Percentiles rank a stretch among this genome's conserved stretches.
phyloP scores from a whole-genome alignment of 2,888 invertebrate species.

The Serrognathus titanus region DNA sequence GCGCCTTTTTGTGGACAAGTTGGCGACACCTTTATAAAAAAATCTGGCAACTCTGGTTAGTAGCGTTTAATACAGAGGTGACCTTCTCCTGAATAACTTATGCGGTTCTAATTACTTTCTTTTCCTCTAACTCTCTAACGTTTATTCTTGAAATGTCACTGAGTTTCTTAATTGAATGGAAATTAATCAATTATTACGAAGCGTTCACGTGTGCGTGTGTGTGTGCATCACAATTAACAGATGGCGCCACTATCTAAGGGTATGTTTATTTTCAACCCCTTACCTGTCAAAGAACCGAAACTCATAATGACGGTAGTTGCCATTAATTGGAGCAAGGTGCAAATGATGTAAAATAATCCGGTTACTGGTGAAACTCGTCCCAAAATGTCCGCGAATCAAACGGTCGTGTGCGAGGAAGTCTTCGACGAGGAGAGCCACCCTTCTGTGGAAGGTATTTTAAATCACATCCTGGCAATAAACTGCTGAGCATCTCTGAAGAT shows the following conservation, averaged over 20 bases:
- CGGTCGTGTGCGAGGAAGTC: conserved; percentile 74
- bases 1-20: no score
- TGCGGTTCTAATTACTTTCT: no score
- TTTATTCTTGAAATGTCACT: no score
- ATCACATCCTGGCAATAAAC: conserved; percentile 11
- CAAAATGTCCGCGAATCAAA: conserved; percentile 23
- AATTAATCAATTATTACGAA: no score
- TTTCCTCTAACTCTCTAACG: no score
- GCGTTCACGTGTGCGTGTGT: background rate
- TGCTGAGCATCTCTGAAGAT: background rate
- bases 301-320: conserved; percentile 1
- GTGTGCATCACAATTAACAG: background rate
- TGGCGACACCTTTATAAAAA: no score
- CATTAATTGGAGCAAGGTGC: conserved; percentile 4
- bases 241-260: conserved; percentile 6
- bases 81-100: no score
- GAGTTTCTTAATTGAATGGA: no score
- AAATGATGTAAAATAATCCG: conserved; percentile 5
- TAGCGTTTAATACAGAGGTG: no score
- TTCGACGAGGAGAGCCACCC: conserved; percentile 83
- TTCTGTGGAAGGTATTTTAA: conserved; percentile 67
- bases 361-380: background rate
- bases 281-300: conserved; percentile 13
- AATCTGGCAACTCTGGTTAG: no score
- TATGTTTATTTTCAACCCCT: conserved; percentile 24